These are phyloP conservation scores for Chymomyza caudatula DNA, from an alignment of 2,888 invertebrate genomes.

Conservation along the genomic window DNA sequence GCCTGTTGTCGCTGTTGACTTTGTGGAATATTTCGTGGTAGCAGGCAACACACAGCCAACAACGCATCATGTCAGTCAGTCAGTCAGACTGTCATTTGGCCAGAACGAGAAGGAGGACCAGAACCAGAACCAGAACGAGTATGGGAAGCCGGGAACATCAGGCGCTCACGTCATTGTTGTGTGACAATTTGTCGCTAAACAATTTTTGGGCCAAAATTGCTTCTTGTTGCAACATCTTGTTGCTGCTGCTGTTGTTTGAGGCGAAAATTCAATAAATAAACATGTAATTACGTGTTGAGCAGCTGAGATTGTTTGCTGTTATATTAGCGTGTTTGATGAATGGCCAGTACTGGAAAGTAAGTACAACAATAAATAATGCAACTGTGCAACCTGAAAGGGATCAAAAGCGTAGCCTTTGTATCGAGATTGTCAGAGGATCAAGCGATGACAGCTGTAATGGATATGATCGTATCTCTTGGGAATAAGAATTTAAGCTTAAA, in stretches of 20 bases:
- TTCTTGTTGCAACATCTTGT: constrained; percentile 24
- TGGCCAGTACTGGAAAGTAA: background rate
- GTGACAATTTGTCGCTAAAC: constrained; percentile 69
- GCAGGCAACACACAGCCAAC: constrained; percentile 20
- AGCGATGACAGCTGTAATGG: background rate
- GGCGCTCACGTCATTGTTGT: constrained; percentile 46
- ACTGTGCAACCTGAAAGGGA: background rate
- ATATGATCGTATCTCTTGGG: background rate
- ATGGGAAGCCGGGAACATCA: constrained; percentile 17
- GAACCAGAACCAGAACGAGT: background rate
- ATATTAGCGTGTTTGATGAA: background rate
- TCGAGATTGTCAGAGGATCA: background rate
- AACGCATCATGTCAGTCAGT: constrained; percentile 6
- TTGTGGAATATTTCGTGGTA: constrained; percentile 63
- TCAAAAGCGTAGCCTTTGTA: background rate
- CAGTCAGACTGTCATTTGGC: constrained; percentile 10
- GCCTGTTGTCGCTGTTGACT: constrained; percentile 53
- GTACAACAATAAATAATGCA: background rate
- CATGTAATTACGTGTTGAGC: constrained; percentile 58
- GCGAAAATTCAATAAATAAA: constrained; percentile 67
- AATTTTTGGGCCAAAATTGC: constrained; percentile 50
- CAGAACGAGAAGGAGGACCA: constrained; percentile 1
- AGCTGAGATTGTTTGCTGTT: constrained; percentile 11
- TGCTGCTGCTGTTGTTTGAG: constrained; percentile 15
- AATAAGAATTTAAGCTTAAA: background rate